Evolutionary conservation across 2,888 invertebrate species (phyloP).

Genomic region (Pheosia tremula): DNA sequence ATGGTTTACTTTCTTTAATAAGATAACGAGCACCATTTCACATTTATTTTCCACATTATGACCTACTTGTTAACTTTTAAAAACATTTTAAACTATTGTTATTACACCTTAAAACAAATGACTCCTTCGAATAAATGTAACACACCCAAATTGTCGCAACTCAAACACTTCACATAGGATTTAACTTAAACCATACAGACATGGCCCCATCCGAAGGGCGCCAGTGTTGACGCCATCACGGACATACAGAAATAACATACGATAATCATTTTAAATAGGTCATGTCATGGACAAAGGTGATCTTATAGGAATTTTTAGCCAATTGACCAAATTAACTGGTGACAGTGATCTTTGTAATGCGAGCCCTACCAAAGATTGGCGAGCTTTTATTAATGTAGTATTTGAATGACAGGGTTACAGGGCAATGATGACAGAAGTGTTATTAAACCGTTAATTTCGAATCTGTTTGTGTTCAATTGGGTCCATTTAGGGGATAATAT

Average conservation of each 20-base stretch:
- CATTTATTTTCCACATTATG: too few relatives aligned
- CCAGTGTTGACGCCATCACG: constrained; percentile 67
- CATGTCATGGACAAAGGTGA: constrained; percentile 44
- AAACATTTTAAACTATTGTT: too few relatives aligned
- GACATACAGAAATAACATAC: constrained; percentile 44
- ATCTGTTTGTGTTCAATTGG: neutral
- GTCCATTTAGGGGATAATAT: neutral
- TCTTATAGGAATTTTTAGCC: constrained; percentile 37
- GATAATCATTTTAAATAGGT: constrained; percentile 51
- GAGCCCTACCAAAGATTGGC: constrained; percentile 15
- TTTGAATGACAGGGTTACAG: constrained; percentile 26
- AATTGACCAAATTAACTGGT: constrained; percentile 48
- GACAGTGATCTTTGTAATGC: neutral
- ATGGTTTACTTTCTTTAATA: too few relatives aligned
- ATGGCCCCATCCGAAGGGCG: constrained; percentile 54
- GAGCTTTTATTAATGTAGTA: constrained; percentile 29
- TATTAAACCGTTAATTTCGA: constrained; percentile 2
- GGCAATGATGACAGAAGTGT: constrained; percentile 1
- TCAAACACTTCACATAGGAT: constrained; percentile 16
- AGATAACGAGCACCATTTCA: too few relatives aligned
- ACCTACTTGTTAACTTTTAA: too few relatives aligned
- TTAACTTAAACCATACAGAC: constrained; percentile 35
- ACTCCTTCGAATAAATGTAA: too few relatives aligned
- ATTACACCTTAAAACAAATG: too few relatives aligned
- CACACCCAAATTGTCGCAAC: neutral